Conservation (phyloP, 2,797 vertebrate genomes). For the Channallabes apus region DNA sequence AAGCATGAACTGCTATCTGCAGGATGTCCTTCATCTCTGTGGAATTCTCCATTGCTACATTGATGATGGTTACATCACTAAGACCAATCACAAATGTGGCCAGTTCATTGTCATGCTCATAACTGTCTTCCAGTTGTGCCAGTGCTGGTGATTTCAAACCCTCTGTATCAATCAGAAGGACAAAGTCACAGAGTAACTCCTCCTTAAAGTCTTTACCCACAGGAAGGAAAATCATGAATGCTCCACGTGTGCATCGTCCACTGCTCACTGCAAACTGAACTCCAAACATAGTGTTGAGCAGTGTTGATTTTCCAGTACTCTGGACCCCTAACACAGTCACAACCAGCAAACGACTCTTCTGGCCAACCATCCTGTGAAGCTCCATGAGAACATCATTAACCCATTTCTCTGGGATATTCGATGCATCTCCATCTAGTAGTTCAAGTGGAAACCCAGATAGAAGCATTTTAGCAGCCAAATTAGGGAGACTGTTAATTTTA, state of each 20-base stretch:
- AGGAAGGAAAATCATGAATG: slow-evolving; percentile 62
- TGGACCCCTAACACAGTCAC: slow-evolving; percentile 69
- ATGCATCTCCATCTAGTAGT: slow-evolving; percentile 66
- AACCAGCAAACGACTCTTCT: slow-evolving; percentile 61
- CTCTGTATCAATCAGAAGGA: slow-evolving; percentile 69
- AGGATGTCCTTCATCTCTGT: slow-evolving; percentile 67
- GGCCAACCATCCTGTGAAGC: slow-evolving; percentile 64
- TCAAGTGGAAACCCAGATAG: slow-evolving; percentile 66
- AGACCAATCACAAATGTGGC: slow-evolving; percentile 63
- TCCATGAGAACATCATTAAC: slow-evolving; percentile 63
- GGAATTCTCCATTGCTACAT: slow-evolving; percentile 64
- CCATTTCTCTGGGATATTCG: slow-evolving; percentile 66
- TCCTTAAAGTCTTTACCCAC: slow-evolving; percentile 52
- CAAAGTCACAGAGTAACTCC: slow-evolving; percentile 53
- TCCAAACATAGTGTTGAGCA: slow-evolving; percentile 72
- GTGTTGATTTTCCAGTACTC: slow-evolving; percentile 67
- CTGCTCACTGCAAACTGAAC: slow-evolving; percentile 65
- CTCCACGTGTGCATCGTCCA: slow-evolving; percentile 60
- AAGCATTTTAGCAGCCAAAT: slow-evolving; percentile 63
- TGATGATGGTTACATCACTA: slow-evolving; percentile 68
- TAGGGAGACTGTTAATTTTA: slow-evolving; percentile 59
- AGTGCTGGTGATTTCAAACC: slow-evolving; percentile 60
- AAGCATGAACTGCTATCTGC: slow-evolving; percentile 65
- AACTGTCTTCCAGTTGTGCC: slow-evolving; percentile 46
- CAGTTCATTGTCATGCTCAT: too few relatives aligned